A percentile compares a stretch with the other conserved stretches of the same genome.
These are phyloP conservation scores for Polyodon spathula DNA, from an alignment of 2,113 vertebrate genomes.

Conservation along the genomic window DNA sequence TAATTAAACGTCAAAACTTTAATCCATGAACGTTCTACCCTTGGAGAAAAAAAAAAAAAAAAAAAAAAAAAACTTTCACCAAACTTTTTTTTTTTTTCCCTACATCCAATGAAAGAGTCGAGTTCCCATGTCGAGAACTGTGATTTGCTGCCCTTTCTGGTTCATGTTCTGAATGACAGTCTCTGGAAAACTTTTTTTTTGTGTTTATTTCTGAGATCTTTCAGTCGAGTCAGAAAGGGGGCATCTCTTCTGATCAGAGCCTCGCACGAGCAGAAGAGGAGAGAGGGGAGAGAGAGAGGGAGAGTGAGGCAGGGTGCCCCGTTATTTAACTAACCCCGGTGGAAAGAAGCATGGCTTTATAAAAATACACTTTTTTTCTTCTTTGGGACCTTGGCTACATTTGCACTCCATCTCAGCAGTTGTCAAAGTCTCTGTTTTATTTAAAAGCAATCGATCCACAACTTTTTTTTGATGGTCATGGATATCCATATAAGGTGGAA, in stretches of 20 bases:
- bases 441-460: conserved; percentile 39
- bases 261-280: conserved; percentile 38
- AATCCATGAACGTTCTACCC: conserved; percentile 27
- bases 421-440: conserved; percentile 27
- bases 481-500: conserved; percentile 70
- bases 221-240: conserved; percentile 42
- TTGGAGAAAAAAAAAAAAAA: conserved; percentile 35
- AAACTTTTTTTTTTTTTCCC: conserved; percentile 33
- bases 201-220: conserved; percentile 43
- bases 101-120: conserved; percentile 41
- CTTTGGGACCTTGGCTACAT: conserved; percentile 44
- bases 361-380: conserved; percentile 48
- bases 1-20: conserved; percentile 1
- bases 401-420: conserved; percentile 40
- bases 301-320: conserved; percentile 39
- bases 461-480: conserved; percentile 56
- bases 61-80: conserved; percentile 18
- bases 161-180: conserved; percentile 47
- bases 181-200: conserved; percentile 20
- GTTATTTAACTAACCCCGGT: conserved; percentile 43
- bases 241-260: conserved; percentile 46
- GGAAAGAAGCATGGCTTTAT: conserved; percentile 64
- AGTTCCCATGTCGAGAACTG: conserved; percentile 17
- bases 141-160: conserved; percentile 40
- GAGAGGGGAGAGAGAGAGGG: conserved; percentile 39